Evolutionary conservation across 2,888 invertebrate species (phyloP).

Genomic region (Schizaphis graminum): DNA sequence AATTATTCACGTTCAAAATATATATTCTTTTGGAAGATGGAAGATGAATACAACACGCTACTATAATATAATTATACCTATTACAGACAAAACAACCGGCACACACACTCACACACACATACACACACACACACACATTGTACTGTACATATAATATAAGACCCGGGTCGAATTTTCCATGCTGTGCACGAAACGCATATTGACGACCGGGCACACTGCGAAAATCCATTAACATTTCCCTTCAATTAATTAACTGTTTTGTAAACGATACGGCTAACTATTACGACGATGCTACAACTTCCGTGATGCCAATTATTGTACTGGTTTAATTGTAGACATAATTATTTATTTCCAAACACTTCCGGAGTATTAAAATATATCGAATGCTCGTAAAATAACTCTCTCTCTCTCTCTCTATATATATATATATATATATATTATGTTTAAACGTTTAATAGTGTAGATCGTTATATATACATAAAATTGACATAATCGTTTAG

Average conservation of each 20-base stretch:
- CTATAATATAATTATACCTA: not conserved
- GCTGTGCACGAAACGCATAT: not conserved
- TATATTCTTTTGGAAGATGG: not conserved
- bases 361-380: not conserved
- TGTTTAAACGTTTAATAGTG: not conserved
- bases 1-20: not conserved
- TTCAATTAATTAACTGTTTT: constrained; percentile 37
- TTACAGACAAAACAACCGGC: not conserved
- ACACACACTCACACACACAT: not conserved
- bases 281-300: constrained; percentile 14
- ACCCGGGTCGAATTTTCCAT: constrained; percentile 27
- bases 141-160: not conserved
- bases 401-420: not conserved
- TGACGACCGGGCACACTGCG: not conserved
- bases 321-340: constrained; percentile 6
- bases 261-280: constrained; percentile 39
- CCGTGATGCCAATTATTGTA: not conserved
- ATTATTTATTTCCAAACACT: constrained; percentile 25
- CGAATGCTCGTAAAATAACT: not conserved
- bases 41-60: not conserved
- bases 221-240: constrained; percentile 50
- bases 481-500: not conserved
- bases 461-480: not conserved
- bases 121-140: not conserved
- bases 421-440: not conserved